Base-by-base conservation (phyloP, 1,140 invertebrate species). In the Choristoneura fumiferana region DNA sequence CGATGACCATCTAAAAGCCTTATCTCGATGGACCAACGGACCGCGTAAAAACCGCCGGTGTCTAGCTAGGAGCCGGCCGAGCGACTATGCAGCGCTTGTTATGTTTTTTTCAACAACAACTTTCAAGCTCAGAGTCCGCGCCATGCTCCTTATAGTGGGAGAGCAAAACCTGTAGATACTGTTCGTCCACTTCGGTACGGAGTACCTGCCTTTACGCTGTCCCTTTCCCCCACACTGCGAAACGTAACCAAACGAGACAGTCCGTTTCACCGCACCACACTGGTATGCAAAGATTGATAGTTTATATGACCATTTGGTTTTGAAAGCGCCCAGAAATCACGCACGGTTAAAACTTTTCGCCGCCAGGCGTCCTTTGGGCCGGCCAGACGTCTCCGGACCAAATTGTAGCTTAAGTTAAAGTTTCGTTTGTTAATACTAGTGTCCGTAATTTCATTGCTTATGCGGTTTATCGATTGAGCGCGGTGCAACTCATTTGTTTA, bases 231-330 rank as follows among this genome's bases (percentile, higher is more conserved):
- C 86, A 15, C 75, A 57, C 67, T 8, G 57, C 58, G 54, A 13
- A 56, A 40, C 35, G 39, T 57, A 54, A 39, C 38, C 45, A 59
- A 63, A 62, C 67, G 57, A 73, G 58, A 76, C 65, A 63, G 62
- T 73, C 83, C 69, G 78, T 87, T 73, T 87, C 84, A 84, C 71
- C 76, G 63, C 73, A 82, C 83, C 79, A 84, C 80, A 80, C 86
- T 89, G 86, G 86, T 89, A 89, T 89, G 86, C 84, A 89, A 89
- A 89, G 84, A 89, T 89, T 89, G 84, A 89, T 87, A 89, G 86
- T 81, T 77, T 87, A 86, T 89, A 86, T 82, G 86, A 87, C 86
- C 84, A 89, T 89, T 89, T 80, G 86, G 73, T 87, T 87, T 86
- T 87, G 81, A 87, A 81, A 81, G 78, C 84, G 76, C 75, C 72